A percentile compares a stretch with the other conserved stretches of the same genome.
Conservation (phyloP, 1,140 invertebrate species). For the Cheumatopsyche charites region DNA sequence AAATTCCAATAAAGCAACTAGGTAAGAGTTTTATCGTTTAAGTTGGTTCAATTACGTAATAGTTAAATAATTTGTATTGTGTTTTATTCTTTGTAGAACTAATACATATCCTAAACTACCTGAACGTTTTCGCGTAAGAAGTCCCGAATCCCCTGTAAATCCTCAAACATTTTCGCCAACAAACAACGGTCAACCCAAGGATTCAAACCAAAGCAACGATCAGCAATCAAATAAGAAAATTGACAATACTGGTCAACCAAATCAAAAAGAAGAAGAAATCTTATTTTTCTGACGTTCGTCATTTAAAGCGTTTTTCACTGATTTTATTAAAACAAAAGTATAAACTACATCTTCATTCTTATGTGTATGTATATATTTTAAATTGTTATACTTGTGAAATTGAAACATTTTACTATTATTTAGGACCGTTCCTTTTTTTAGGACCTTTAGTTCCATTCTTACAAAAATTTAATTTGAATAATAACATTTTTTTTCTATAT, state of each 20-base stretch:
- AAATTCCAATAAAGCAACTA: constrained; percentile 56
- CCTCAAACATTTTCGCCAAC: constrained; percentile 42
- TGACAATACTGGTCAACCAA: constrained; percentile 36
- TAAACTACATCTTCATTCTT: constrained; percentile 22
- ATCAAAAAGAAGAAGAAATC: constrained; percentile 54
- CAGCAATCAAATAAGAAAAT: constrained; percentile 10
- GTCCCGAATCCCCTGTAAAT: constrained; percentile 52
- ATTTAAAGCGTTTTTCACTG: constrained; percentile 47
- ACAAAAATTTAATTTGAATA: too few relatives aligned
- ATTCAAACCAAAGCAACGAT: constrained; percentile 28
- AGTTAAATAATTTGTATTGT: background rate
- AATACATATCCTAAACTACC: constrained; percentile 69
- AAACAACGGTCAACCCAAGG: constrained; percentile 45
- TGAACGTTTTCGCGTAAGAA: constrained; percentile 66
- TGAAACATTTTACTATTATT: too few relatives aligned
- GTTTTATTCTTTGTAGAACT: constrained; percentile 54
- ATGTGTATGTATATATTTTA: background rate
- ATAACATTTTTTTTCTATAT: too few relatives aligned
- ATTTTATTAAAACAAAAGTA: constrained; percentile 47
- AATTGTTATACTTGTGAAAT: too few relatives aligned
- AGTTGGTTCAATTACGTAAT: background rate
- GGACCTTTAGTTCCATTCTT: too few relatives aligned
- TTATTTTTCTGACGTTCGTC: constrained; percentile 59
- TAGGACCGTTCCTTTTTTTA: too few relatives aligned
- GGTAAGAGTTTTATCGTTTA: constrained; percentile 46